Conservation (phyloP, 2,113 vertebrate genomes). For the Chitala chitala region DNA sequence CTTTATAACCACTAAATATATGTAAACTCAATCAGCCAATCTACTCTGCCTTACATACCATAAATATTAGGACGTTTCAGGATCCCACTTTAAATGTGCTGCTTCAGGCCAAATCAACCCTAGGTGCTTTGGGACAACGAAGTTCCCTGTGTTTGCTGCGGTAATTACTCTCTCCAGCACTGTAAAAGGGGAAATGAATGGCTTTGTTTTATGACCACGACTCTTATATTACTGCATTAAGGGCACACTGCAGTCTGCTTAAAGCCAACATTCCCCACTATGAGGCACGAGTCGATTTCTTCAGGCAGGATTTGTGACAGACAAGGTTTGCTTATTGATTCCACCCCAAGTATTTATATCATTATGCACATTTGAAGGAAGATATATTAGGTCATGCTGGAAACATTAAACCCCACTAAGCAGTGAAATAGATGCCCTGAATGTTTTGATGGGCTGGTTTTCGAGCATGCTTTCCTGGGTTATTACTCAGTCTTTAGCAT, state of each 20-base stretch:
- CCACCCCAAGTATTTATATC: not conserved
- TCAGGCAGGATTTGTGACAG: not conserved
- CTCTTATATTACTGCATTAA: too few species aligned
- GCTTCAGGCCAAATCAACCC: too few species aligned
- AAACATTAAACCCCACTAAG: slow-evolving; percentile 53
- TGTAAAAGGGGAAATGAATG: not conserved
- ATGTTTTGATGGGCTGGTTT: slow-evolving; percentile 42
- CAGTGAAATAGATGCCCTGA: slow-evolving; percentile 43
- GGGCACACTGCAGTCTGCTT: not conserved
- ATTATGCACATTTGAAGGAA: slow-evolving; percentile 40
- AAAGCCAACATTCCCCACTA: not conserved
- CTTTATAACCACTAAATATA: too few species aligned
- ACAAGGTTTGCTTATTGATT: slow-evolving; percentile 1
- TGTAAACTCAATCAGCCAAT: too few species aligned
- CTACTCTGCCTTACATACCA: too few species aligned
- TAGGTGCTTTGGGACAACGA: too few species aligned
- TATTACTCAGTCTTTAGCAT: slow-evolving; percentile 52
- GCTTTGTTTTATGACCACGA: not conserved
- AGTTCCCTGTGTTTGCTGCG: too few species aligned
- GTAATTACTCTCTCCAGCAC: not conserved
- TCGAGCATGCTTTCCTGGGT: slow-evolving; percentile 42
- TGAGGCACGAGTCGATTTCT: too few species aligned
- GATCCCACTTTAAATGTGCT: too few species aligned
- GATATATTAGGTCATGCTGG: slow-evolving; percentile 43
- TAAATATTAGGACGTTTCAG: too few species aligned